Evolutionary conservation across 2,113 vertebrate genomes (phyloP), one percentile per base, ranked within the genome.

Genomic region (Dicerorhinus sumatrensis): DNA sequence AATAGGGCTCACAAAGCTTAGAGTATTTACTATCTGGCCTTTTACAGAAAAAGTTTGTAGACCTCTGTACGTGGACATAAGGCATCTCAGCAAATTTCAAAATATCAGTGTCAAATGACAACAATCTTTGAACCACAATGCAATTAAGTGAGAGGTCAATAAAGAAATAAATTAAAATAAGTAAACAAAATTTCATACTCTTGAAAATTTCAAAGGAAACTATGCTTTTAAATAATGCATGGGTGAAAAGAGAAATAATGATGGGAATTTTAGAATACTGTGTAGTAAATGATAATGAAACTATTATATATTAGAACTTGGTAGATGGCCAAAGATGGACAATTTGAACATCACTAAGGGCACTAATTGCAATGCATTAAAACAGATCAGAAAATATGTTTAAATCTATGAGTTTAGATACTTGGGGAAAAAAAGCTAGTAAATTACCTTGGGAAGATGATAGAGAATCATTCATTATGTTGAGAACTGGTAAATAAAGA

Each of bases 401-500:
- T 72, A 97, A 72, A 54, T 60, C 20, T 5, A 18, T 36, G 27
- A 91, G 10, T 87, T 94, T 76, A 80, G 33, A 65, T 75, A 81
- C 21, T 85, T 89, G 42, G 21, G 54, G 16, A 1, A 2, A 1
- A 23, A 69, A 86, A 84, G 23, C 31, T 72, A 82, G 20, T 56
- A 77, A 76, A 16, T 80, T 31, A 93, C 23, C 23, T 88, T 84
- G 21, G 76, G 39, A 91, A 97, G 58, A 72, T 27, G 13, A 88
- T 8, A 62, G 48, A 42, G 69, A 75, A 69, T 33, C 36, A 67
- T 54, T 72, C 8, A 48, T 85, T 85, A 91, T 31, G 73, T 51
- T 91, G 85, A 85, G 65, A 95, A 97, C 33, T 69, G 91, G 65
- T n/a, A 76, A 96, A 33, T 46, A 91, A 97, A 85, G 17, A 1